Base-by-base conservation (phyloP, 92 coral and sea anemone species). In the Scolanthus callimorphus region DNA sequence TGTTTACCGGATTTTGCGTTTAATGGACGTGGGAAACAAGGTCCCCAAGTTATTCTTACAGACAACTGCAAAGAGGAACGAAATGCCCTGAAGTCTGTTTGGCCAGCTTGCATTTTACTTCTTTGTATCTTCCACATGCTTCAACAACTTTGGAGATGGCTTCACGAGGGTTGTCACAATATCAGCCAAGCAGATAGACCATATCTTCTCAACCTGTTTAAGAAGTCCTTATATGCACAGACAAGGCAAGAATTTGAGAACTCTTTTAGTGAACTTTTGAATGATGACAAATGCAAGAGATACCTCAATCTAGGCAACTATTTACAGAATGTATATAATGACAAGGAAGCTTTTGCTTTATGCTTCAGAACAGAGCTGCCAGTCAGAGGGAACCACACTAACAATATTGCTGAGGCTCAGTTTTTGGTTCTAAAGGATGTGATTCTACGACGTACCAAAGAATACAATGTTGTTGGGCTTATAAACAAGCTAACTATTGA, bases 121-220 rank as follows among this genome's bases (percentile, higher is more conserved):
- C n/a, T n/a, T n/a, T n/a, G n/a, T n/a, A n/a, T n/a, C n/a, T n/a
- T n/a, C n/a, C 84, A 83, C 69, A 60, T 77, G 15, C 63, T 70
- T 11, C 84, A 83, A 70, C 80, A 76, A 62, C 62, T 70, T 22
- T 80, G 90, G 84, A 67, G 84, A 27, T 77, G 80, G 84, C 77
- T 83, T 22, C 51, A 51, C 24, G 80, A 76, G n/a, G n/a, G n/a
- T n/a, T n/a, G 47, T 55, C 64, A 76, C 57, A 30, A 27, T 41
- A 82, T 82, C 73, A 29, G 58, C 59, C 79, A 82, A 55, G 71
- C 67, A 25, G 89, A 76, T 67, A 51, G 79, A 27, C 89, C 83
- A 11, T 60, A 65, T 62, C 70, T 82, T 29, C 63, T 76, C 60
- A 59, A 69, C 58, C 84, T 82, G 50, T 76, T 82, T 51, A 76